phyloP scores from a whole-genome alignment of 1,140 invertebrate species.

The Drosophila pruinosa region DNA sequence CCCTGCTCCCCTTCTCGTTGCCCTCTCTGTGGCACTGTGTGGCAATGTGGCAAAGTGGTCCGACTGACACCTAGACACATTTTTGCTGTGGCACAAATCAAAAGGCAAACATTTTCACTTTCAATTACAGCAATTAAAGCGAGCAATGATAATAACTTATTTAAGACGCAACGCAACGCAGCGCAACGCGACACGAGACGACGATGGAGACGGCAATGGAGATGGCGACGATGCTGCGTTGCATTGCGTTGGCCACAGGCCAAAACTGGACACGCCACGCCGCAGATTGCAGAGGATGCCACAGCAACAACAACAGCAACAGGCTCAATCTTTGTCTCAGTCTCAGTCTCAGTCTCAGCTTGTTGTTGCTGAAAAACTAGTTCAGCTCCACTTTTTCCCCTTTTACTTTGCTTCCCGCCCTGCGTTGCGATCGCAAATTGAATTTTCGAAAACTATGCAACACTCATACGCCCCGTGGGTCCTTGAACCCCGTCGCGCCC shows the following conservation, averaged over 20 bases:
- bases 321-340: no score
- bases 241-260: constrained; percentile 17
- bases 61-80: constrained; percentile 77
- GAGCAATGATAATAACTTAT: constrained; percentile 81
- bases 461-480: constrained; percentile 78
- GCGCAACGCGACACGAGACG: constrained; percentile 14
- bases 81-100: constrained; percentile 77
- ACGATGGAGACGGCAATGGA: background rate
- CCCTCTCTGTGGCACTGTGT: constrained; percentile 26
- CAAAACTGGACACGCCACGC: constrained; percentile 20
- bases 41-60: constrained; percentile 38
- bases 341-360: no score
- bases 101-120: constrained; percentile 80
- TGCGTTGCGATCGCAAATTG: constrained; percentile 60
- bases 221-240: background rate
- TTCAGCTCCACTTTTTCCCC: constrained; percentile 2
- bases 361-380: constrained; percentile 24
- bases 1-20: background rate
- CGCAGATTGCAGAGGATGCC: background rate
- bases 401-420: background rate
- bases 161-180: constrained; percentile 52
- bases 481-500: constrained; percentile 32
- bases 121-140: constrained; percentile 81
- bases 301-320: background rate
- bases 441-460: constrained; percentile 79